These are phyloP conservation scores for honey bee (Apis mellifera) DNA, from an alignment of 1,140 invertebrate species.

Conservation along the genomic window Amel_HAv3.1 CM009941.2:5230001-5230500, in stretches of 20 bases:
- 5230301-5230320: slow-evolving; percentile 77
- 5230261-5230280: slow-evolving; percentile 79
- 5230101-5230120: slow-evolving; percentile 78
- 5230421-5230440: no score
- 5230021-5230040: not conserved
- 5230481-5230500: no score
- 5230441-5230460: no score
- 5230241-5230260: slow-evolving; percentile 78
- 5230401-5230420: no score
- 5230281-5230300: slow-evolving; percentile 79
- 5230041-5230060: slow-evolving; percentile 41
- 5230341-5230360: not conserved
- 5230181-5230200: slow-evolving; percentile 79
- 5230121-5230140: slow-evolving; percentile 65
- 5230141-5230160: slow-evolving; percentile 79
- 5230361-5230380: not conserved
- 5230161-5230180: slow-evolving; percentile 80
- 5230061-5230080: not conserved
- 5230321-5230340: not conserved
- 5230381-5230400: no score
- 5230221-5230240: slow-evolving; percentile 78
- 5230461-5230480: no score
- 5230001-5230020: not conserved
- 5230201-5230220: slow-evolving; percentile 79
- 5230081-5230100: slow-evolving; percentile 32